These are phyloP conservation scores for Nowickia ferox DNA, from an alignment of 2,888 invertebrate species.

Conservation along the genomic window DNA sequence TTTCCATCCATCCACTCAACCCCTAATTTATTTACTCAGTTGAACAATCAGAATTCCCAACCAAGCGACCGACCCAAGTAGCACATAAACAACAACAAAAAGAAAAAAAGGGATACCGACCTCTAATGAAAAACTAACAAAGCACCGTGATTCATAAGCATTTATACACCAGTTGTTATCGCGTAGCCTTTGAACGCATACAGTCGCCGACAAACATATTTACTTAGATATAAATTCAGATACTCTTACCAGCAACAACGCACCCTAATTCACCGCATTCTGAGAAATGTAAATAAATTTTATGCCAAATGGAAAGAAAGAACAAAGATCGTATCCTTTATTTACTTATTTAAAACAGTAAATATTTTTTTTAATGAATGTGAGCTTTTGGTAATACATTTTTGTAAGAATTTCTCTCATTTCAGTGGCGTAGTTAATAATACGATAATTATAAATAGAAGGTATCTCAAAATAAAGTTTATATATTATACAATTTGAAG, in stretches of 20 bases:
- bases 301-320: background rate
- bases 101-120: constrained; percentile 18
- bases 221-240: background rate
- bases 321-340: constrained; percentile 17
- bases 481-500: too few species aligned
- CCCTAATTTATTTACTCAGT: constrained; percentile 8
- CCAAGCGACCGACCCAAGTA: background rate
- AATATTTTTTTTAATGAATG: constrained; percentile 22
- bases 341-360: background rate
- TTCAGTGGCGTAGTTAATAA: background rate
- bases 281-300: constrained; percentile 18
- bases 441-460: too few species aligned
- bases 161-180: constrained; percentile 36
- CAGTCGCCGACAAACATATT: background rate
- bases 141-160: constrained; percentile 68
- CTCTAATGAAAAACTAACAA: constrained; percentile 58
- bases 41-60: constrained; percentile 11
- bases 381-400: background rate
- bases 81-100: background rate
- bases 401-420: background rate
- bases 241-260: constrained; percentile 32
- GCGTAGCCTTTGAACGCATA: constrained; percentile 15
- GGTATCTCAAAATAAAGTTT: too few species aligned
- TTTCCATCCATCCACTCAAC: background rate
- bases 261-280: constrained; percentile 45